Evolutionary conservation across 2,797 vertebrate genomes (phyloP).

Genomic region (Falco novaeseelandiae): DNA sequence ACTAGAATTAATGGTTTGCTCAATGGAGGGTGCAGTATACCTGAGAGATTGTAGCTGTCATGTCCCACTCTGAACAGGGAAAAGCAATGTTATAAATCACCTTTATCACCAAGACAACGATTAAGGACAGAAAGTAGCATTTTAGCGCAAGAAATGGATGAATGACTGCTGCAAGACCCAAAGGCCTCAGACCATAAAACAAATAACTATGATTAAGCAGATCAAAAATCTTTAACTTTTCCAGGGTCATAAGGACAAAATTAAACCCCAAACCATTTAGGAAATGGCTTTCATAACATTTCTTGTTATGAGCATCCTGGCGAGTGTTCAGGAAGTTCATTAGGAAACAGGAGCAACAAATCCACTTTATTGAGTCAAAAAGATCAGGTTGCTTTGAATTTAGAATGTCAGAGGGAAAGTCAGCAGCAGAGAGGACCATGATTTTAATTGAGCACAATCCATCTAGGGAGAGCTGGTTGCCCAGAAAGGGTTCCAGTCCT

Average conservation of each 20-base stretch:
- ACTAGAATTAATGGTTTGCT: conserved; percentile 53
- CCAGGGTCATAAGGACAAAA: conserved; percentile 17
- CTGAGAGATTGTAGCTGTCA: conserved; percentile 53
- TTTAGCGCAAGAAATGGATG: not conserved
- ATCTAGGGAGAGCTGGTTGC: not conserved
- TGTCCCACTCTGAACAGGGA: not conserved
- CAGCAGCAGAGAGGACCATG: not conserved
- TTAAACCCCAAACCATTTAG: conserved; percentile 42
- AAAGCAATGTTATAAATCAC: conserved; percentile 54
- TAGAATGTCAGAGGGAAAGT: not conserved
- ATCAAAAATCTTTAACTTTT: conserved; percentile 47
- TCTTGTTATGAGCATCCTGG: conserved; percentile 26
- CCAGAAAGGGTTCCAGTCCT: not conserved
- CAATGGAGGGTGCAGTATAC: not conserved
- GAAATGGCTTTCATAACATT: conserved; percentile 32
- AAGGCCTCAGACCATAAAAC: conserved; percentile 36
- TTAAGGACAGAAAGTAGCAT: conserved; percentile 4
- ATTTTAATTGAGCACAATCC: not conserved
- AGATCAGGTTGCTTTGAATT: not conserved
- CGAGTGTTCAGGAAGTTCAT: conserved; percentile 7
- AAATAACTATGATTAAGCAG: conserved; percentile 48
- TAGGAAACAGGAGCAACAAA: conserved; percentile 15
- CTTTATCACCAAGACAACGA: not conserved
- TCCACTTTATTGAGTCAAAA: not conserved
- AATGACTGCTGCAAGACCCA: not conserved